Conservation (phyloP, 2,797 vertebrate species). For the Helarctos malayanus region DNA sequence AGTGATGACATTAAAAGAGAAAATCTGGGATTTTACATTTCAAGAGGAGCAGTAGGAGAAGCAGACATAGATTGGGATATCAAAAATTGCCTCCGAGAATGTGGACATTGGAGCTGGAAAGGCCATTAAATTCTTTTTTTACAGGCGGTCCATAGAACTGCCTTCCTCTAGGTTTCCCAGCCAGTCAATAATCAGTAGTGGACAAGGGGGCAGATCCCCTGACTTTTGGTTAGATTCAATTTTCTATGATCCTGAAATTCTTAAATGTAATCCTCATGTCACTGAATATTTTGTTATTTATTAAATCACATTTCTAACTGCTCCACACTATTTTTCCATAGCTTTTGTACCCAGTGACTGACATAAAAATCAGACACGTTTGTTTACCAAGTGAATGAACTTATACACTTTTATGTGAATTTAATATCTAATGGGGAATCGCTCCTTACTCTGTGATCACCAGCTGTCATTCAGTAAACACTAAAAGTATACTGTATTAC, state of each 20-base stretch:
- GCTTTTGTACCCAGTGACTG: not conserved
- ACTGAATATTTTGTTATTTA: constrained; percentile 38
- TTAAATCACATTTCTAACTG: not conserved
- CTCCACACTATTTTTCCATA: not conserved
- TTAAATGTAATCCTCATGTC: not conserved
- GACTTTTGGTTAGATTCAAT: not conserved
- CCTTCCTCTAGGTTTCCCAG: not conserved
- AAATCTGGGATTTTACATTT: not conserved
- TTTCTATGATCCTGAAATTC: not conserved
- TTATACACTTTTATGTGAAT: not conserved
- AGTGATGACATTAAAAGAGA: not conserved
- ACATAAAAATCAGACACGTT: not conserved
- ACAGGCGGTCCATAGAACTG: not conserved
- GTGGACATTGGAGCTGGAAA: not conserved
- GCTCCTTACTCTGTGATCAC: not conserved
- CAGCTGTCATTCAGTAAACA: not conserved
- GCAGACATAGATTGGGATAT: not conserved
- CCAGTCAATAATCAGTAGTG: not conserved
- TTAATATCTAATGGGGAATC: not conserved
- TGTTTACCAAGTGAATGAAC: not conserved
- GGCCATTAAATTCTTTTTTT: not conserved
- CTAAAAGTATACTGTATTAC: not conserved
- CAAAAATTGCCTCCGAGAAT: not conserved
- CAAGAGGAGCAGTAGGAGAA: not conserved
- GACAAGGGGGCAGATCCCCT: not conserved